phyloP scores from a whole-genome alignment of 2,113 vertebrate species.

The Dissostichus mawsoni region DNA sequence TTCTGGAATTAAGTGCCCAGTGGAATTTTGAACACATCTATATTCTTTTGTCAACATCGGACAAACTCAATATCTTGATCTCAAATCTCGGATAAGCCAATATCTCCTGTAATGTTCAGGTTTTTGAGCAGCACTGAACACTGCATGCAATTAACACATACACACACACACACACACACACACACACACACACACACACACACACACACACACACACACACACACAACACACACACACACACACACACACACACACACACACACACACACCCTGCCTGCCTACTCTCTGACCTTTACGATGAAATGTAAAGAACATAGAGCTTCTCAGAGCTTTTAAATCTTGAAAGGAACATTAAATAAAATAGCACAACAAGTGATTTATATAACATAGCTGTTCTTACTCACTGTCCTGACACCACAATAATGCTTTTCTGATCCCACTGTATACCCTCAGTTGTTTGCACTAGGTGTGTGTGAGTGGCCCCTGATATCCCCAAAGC shows the following conservation, averaged over 20 bases:
- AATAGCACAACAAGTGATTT: not conserved
- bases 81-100: not conserved
- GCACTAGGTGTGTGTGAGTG: not conserved
- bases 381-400: not conserved
- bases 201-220: no score
- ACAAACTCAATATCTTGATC: not conserved
- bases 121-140: not conserved
- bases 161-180: no score
- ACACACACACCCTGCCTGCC: no score
- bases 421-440: not conserved
- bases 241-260: no score
- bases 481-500: not conserved
- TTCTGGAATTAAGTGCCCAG: conserved; percentile 37
- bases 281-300: conserved; percentile 13
- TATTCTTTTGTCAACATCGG: not conserved
- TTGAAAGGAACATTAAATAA: not conserved
- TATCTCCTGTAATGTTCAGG: not conserved
- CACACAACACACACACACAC: no score
- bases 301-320: not conserved
- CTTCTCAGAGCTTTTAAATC: not conserved
- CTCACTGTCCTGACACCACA: not conserved
- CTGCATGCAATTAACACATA: not conserved
- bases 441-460: conserved; percentile 3
- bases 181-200: no score
- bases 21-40: no score